Conservation (phyloP, 92 coral and sea anemone species). For the Meandrina meandrites region DNA sequence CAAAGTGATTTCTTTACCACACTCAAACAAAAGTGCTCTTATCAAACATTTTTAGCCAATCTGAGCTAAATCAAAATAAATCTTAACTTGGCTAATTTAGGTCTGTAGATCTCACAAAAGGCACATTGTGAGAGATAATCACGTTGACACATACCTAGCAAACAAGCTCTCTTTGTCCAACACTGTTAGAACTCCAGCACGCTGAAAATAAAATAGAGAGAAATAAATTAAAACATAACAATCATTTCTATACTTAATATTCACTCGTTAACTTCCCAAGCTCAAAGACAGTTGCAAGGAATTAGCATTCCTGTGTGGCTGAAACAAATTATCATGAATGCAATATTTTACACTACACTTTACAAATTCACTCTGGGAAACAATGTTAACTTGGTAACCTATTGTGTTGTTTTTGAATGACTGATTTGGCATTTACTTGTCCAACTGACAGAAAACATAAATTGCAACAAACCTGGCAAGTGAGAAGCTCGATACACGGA, state of each 20-base stretch:
- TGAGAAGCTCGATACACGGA: constrained; percentile 89
- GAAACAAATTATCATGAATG: neutral
- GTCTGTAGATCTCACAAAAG: too few relatives aligned
- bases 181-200: constrained; percentile 84
- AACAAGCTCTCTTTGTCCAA: constrained; percentile 82
- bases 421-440: neutral
- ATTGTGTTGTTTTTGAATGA: neutral
- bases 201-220: constrained; percentile 28
- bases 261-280: too few relatives aligned
- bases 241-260: too few relatives aligned
- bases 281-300: too few relatives aligned
- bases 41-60: too few relatives aligned
- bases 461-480: constrained; percentile 75
- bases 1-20: too few relatives aligned
- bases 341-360: neutral
- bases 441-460: neutral
- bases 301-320: too few relatives aligned
- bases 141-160: constrained; percentile 66
- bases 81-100: neutral
- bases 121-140: neutral
- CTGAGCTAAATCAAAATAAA: neutral
- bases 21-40: too few relatives aligned
- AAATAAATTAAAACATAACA: too few relatives aligned
- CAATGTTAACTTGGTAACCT: neutral
- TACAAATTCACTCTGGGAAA: neutral